Conservation (phyloP, 2,113 vertebrate species). For the Gallinago jamesoni region DNA sequence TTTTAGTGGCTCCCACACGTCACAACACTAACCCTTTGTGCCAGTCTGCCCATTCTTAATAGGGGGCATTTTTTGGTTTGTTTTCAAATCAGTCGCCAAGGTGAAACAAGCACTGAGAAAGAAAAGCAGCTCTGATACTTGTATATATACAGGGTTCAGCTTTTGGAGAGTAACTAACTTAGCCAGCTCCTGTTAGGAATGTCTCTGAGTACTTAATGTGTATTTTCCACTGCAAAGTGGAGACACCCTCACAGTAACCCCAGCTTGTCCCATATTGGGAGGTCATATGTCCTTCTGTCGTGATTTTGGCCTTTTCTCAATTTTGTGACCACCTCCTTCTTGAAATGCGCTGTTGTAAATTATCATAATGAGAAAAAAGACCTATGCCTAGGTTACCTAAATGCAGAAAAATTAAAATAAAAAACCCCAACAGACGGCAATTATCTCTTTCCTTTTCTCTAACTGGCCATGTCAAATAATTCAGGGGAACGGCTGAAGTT, state of each 20-base stretch:
- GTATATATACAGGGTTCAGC: neutral
- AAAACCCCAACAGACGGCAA: rapidly evolving
- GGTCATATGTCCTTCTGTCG: neutral
- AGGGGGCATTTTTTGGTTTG: neutral
- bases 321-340: neutral
- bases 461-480: neutral
- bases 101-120: neutral
- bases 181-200: neutral
- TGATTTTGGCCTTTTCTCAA: neutral
- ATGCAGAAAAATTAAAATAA: neutral
- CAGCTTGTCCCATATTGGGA: neutral
- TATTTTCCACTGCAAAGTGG: neutral
- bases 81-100: neutral
- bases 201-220: neutral
- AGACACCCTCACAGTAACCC: neutral
- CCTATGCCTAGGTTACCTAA: neutral
- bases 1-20: neutral
- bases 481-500: neutral
- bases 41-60: neutral
- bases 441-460: neutral
- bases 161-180: neutral
- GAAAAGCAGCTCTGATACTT: neutral
- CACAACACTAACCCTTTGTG: neutral
- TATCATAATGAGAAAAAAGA: neutral
- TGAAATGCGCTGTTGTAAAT: neutral